phyloP scores from a whole-genome alignment of 2,888 invertebrate genomes.

The Dynastes maya region DNA sequence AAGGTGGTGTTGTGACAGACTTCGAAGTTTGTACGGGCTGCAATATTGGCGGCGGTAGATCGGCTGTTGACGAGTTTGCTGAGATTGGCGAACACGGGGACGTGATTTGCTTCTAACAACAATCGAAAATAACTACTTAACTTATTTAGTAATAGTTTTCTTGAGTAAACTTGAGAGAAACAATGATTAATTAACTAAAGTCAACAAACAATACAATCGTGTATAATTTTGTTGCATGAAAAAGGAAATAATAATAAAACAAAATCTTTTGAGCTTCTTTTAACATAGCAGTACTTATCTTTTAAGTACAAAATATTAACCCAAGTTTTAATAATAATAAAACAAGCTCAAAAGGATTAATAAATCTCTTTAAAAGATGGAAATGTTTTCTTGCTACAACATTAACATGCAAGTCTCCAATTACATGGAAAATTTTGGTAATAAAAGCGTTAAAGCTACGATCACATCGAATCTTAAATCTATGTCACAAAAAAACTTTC shows the following conservation, averaged over 20 bases:
- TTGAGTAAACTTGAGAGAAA: not conserved
- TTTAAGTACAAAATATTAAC: no score
- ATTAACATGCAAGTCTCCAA: slow-evolving; percentile 8
- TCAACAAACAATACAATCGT: no score
- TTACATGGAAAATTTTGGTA: not conserved
- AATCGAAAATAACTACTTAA: slow-evolving; percentile 38
- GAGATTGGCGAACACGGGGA: slow-evolving; percentile 48
- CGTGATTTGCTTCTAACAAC: slow-evolving; percentile 52
- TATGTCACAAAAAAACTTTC: not conserved
- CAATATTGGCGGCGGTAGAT: slow-evolving; percentile 54
- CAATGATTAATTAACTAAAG: not conserved
- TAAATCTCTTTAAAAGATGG: no score
- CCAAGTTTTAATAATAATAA: no score
- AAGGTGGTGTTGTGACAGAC: slow-evolving; percentile 50
- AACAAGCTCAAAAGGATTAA: no score
- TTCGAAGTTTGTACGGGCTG: slow-evolving; percentile 55
- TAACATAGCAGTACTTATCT: no score
- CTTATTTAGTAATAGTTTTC: slow-evolving; percentile 31
- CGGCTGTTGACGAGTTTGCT: slow-evolving; percentile 49
- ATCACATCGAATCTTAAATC: slow-evolving; percentile 9
- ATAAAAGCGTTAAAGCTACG: slow-evolving; percentile 3
- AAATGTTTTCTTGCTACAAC: not conserved
- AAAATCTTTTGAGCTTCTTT: no score
- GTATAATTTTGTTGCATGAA: no score
- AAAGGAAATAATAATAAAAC: no score